A percentile compares a stretch with the other conserved stretches of the same genome.
Evolutionary conservation across 2,797 vertebrate genomes (phyloP).

Genomic region (Xiphorhynchus erythropygius): DNA sequence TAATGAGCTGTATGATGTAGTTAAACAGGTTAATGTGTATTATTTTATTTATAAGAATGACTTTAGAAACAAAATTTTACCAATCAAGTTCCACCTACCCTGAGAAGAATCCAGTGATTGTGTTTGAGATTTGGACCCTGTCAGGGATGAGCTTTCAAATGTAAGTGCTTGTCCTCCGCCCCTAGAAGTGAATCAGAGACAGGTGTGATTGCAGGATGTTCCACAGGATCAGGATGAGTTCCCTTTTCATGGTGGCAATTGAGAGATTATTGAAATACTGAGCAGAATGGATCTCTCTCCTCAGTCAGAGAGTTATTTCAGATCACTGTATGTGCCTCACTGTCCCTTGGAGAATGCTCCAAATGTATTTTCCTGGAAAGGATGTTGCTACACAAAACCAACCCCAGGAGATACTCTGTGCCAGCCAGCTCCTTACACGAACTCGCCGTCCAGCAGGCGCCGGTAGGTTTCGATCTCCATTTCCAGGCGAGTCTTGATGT

Average conservation of each 20-base stretch:
- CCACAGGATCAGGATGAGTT: neutral
- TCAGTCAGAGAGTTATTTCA: neutral
- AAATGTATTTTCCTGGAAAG: neutral
- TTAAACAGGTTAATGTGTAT: neutral
- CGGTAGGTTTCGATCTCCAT: constrained; percentile 80
- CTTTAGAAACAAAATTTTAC: neutral
- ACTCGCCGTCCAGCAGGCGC: constrained; percentile 76
- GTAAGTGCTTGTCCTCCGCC: neutral
- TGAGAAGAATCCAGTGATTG: constrained; percentile 73
- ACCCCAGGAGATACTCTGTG: neutral
- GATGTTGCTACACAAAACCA: neutral
- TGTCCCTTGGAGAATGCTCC: neutral
- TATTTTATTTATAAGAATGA: neutral
- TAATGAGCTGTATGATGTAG: neutral
- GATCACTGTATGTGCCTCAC: neutral
- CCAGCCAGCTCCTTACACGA: constrained; percentile 28
- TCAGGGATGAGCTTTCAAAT: constrained; percentile 56
- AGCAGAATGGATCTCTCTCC: neutral
- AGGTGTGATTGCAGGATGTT: neutral
- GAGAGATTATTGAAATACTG: neutral
- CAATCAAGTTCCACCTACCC: constrained; percentile 43
- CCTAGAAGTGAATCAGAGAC: constrained; percentile 50
- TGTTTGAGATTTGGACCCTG: constrained; percentile 63
- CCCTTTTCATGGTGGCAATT: neutral
- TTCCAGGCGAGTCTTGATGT: constrained; percentile 79